Base-by-base conservation (phyloP, 2,888 invertebrate genomes). In the Furcula furcula region DNA sequence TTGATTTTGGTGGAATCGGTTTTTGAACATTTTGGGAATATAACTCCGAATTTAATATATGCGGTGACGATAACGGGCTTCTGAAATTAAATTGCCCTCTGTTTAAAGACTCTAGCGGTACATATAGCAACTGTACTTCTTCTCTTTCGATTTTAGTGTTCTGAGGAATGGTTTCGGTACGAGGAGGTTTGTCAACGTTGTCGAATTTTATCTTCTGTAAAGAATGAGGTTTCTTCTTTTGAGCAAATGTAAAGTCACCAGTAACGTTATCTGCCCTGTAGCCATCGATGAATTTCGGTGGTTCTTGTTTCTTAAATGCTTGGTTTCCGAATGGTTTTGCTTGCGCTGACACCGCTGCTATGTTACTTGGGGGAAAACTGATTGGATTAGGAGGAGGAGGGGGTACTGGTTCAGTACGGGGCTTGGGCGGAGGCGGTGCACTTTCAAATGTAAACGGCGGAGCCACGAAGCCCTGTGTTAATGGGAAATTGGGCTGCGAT, bases 71-170 rank as follows among this genome's bases (percentile, higher is more conserved):
- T 12, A 75, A 27, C 2, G 83, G 79, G 34, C 56, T 76, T 47
- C 80, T 74, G 34, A 84, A 76, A 60, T 86, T 80, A 43, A 77
- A 85, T 45, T 84, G 82, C 5, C 88, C 89, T 52, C 77, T 72
- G 50, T 92, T 91, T 12, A 95, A 72, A 0, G 94, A 92, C 61
- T 96, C 95, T 13, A 95, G 90, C 3, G 96, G 96, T 0, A 96
- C 95, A 63, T 96, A 96, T 0, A 96, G 84, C 20, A 96, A 74
- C 64, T 96, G 95, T 0, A 95, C 93, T 76, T 93, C 92, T 72
- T 94, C 93, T 53, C 87, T 81, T 67, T 90, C 89, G 1, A 70
- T 48, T 57, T 80, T 84, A 7, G 71, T 62, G 38, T 68, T 74
- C 5, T 65, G 57, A 2, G 67, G 40, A 11, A 67, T 37, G 10